Evolutionary conservation across 2,797 vertebrate species (phyloP).

Genomic region (Limosa lapponica): DNA sequence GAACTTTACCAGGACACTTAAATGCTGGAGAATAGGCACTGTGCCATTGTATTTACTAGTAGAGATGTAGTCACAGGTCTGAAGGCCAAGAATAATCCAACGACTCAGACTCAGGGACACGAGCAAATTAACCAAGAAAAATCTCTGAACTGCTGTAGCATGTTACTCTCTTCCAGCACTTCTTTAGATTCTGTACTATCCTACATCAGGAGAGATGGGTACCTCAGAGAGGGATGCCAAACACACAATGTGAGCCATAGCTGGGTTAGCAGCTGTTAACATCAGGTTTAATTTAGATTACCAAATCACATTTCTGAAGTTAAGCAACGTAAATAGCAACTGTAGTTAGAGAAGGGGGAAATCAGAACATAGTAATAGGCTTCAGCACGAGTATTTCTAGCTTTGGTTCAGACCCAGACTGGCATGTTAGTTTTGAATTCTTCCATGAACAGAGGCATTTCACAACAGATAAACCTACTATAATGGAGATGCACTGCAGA

Average conservation of each 20-base stretch:
- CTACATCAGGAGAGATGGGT: not conserved
- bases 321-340: not conserved
- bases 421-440: not conserved
- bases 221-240: not conserved
- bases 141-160: not conserved
- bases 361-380: not conserved
- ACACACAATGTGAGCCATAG: not conserved
- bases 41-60: not conserved
- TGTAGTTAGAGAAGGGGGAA: not conserved
- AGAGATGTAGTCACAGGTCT: not conserved
- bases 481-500: not conserved
- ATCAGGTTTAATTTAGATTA: slow-evolving; percentile 23
- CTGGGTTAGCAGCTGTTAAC: not conserved
- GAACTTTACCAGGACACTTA: not conserved
- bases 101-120: not conserved
- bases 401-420: not conserved
- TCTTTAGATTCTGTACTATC: not conserved
- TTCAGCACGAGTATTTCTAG: not conserved
- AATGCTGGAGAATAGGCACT: not conserved
- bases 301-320: not conserved
- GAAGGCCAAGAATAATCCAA: not conserved
- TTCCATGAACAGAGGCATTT: not conserved
- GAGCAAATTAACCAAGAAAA: not conserved
- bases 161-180: not conserved
- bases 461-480: not conserved